Evolutionary conservation across 2,888 invertebrate genomes (phyloP).

Genomic region (Sesia apiformis): DNA sequence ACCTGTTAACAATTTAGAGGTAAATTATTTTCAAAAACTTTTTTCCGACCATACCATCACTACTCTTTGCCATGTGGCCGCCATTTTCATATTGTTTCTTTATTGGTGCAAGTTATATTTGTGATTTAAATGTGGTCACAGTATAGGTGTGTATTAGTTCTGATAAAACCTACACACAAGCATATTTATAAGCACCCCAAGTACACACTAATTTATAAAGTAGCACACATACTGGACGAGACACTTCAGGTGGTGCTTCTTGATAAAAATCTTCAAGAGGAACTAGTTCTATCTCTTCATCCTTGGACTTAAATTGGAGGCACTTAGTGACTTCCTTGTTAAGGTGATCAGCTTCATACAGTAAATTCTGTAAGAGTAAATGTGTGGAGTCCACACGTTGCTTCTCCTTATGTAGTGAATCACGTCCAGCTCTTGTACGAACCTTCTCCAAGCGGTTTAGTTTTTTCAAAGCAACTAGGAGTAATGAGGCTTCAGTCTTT

Average conservation of each 20-base stretch:
- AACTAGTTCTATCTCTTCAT: constrained; percentile 93
- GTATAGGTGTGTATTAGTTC: no score
- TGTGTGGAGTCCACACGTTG: constrained; percentile 92
- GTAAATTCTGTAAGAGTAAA: constrained; percentile 91
- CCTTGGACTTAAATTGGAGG: constrained; percentile 94
- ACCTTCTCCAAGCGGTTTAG: constrained; percentile 93
- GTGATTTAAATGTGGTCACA: no score
- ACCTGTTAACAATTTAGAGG: no score
- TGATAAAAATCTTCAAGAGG: constrained; percentile 87
- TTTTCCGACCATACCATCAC: no score
- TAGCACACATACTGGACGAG: constrained; percentile 74
- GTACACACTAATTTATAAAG: no score
- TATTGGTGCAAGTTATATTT: no score
- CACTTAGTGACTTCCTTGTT: constrained; percentile 97
- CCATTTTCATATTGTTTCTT: no score
- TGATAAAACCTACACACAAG: no score
- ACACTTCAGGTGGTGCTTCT: constrained; percentile 82
- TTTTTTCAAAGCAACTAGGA: constrained; percentile 89
- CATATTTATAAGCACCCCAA: no score
- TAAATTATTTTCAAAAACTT: no score
- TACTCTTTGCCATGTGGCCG: no score
- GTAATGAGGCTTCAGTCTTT: constrained; percentile 82
- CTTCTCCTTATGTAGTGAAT: constrained; percentile 87
- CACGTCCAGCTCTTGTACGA: constrained; percentile 86
- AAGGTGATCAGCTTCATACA: constrained; percentile 95